Evolutionary conservation across 2,888 invertebrate genomes (phyloP).

Genomic region (Sipunculus nudus): DNA sequence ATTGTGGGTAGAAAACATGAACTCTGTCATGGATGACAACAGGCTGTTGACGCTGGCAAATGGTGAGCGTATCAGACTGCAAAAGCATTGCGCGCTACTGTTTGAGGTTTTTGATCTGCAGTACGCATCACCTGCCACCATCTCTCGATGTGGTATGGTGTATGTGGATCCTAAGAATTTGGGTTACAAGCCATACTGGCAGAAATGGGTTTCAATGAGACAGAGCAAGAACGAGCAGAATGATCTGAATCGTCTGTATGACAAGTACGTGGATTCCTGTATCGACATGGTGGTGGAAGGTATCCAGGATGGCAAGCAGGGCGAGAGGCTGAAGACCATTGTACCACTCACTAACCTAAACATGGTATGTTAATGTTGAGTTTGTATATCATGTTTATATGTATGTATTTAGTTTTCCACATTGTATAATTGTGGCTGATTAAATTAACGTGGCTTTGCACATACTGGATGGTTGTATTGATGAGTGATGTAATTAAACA

Average conservation of each 20-base stretch:
- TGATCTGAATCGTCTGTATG: slow-evolving; percentile 71
- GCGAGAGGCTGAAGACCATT: slow-evolving; percentile 79
- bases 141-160: slow-evolving; percentile 93
- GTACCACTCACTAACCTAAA: slow-evolving; percentile 87
- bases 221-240: slow-evolving; percentile 45
- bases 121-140: slow-evolving; percentile 92
- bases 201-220: slow-evolving; percentile 75
- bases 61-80: slow-evolving; percentile 85
- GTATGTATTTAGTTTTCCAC: too few species aligned
- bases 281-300: slow-evolving; percentile 80
- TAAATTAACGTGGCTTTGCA: too few species aligned
- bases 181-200: slow-evolving; percentile 87
- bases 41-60: slow-evolving; percentile 88
- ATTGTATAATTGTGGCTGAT: too few species aligned
- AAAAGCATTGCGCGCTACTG: slow-evolving; percentile 81
- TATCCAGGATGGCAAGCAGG: slow-evolving; percentile 73
- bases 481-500: too few species aligned
- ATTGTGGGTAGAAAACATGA: slow-evolving; percentile 96
- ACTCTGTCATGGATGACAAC: slow-evolving; percentile 96
- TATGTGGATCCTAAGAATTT: slow-evolving; percentile 92
- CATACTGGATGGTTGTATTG: too few species aligned
- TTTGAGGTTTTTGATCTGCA: slow-evolving; percentile 91
- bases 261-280: slow-evolving; percentile 78
- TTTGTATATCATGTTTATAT: too few species aligned
- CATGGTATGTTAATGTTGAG: slow-evolving; percentile 73